These are phyloP conservation scores for Poecilobothrus nobilitatus DNA, from an alignment of 2,888 invertebrate species.

Conservation along the genomic window DNA sequence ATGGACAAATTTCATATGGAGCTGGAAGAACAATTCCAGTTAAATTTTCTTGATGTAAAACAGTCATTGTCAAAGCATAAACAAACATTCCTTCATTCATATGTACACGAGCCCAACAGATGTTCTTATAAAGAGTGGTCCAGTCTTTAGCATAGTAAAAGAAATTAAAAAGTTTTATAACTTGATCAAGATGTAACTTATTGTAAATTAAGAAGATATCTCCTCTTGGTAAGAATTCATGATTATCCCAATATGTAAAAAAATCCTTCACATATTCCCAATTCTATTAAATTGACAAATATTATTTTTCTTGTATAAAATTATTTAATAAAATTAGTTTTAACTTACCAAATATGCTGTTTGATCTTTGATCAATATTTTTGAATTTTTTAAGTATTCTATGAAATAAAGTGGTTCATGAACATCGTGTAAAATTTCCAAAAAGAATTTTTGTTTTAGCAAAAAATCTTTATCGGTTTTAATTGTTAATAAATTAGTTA, in stretches of 20 bases:
- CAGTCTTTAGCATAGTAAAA: constrained; percentile 54
- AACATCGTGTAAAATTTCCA: constrained; percentile 31
- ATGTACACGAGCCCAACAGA: constrained; percentile 55
- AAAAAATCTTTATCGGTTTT: constrained; percentile 31
- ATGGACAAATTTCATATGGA: constrained; percentile 68
- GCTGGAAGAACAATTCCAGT: constrained; percentile 60
- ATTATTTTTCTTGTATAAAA: not conserved
- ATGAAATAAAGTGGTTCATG: constrained; percentile 25
- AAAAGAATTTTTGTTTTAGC: constrained; percentile 33
- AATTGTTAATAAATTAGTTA: not conserved
- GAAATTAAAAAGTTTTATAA: constrained; percentile 45
- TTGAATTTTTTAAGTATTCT: not conserved
- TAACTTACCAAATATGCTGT: not conserved
- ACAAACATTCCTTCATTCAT: constrained; percentile 68
- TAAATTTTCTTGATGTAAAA: constrained; percentile 60
- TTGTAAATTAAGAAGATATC: not conserved
- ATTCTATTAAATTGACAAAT: not conserved
- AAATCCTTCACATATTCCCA: not conserved
- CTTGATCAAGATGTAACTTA: not conserved
- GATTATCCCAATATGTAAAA: not conserved
- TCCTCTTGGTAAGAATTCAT: not conserved
- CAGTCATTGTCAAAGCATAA: constrained; percentile 58
- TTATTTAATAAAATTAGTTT: not conserved
- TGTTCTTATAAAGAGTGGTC: no score
- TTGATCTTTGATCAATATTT: not conserved